These are phyloP conservation scores for Notoglanidium macrostoma DNA, from an alignment of 2,797 vertebrate species.

Conservation along the genomic window DNA sequence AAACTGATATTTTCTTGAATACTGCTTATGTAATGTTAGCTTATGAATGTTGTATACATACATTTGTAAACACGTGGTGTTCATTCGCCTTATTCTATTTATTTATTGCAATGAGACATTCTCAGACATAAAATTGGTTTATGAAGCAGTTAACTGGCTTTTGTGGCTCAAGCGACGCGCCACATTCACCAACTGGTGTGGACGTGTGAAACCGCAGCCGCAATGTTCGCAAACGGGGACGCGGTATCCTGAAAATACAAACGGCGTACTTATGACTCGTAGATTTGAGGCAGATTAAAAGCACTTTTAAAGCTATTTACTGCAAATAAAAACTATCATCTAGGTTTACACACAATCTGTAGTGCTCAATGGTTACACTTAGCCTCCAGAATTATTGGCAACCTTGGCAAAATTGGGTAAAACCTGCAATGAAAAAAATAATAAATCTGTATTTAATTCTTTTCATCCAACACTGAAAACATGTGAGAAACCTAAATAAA, in stretches of 20 bases:
- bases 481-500: too few species aligned
- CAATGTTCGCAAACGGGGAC: neutral
- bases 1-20: neutral
- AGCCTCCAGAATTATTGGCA: neutral
- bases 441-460: neutral
- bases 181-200: neutral
- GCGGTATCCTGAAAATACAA: neutral
- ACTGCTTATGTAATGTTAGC: neutral
- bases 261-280: neutral
- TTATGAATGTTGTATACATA: neutral
- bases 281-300: neutral
- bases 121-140: neutral
- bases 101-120: neutral
- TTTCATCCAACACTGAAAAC: too few species aligned
- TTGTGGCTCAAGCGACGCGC: neutral
- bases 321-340: too few species aligned
- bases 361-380: too few species aligned
- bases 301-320: neutral
- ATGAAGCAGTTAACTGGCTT: neutral
- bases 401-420: too few species aligned
- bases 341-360: neutral
- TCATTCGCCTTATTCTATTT: neutral
- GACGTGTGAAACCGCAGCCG: neutral
- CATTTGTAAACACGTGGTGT: neutral
- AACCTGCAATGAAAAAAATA: too few species aligned